phyloP scores from a whole-genome alignment of 2,888 invertebrate species.

The Epinotia ramella region DNA sequence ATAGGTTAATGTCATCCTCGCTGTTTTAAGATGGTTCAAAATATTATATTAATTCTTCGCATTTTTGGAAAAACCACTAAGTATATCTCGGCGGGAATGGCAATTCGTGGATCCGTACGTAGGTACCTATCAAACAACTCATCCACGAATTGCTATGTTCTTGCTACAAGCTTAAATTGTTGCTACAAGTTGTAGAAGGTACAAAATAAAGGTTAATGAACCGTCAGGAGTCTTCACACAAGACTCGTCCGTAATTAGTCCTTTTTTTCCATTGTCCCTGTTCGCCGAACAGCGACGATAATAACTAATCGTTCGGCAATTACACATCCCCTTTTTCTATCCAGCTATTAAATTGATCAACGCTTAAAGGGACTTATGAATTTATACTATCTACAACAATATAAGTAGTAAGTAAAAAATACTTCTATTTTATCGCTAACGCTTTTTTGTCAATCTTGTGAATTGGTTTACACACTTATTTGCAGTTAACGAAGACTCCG shows the following conservation, averaged over 20 bases:
- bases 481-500: not conserved
- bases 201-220: conserved; percentile 59
- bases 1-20: no score
- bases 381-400: not conserved
- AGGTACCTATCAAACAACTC: no score
- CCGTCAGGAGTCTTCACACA: conserved; percentile 59
- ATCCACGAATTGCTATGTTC: no score
- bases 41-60: no score
- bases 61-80: no score
- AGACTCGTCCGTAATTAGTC: conserved; percentile 64
- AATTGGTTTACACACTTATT: not conserved
- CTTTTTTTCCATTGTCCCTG: conserved; percentile 71
- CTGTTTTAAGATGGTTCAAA: no score
- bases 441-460: not conserved
- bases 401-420: not conserved
- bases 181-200: conserved; percentile 2
- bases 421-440: not conserved
- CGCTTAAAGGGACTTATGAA: conserved; percentile 42
- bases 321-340: conserved; percentile 57
- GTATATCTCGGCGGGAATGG: no score
- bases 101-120: no score
- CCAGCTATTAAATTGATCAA: conserved; percentile 67
- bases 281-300: conserved; percentile 70
- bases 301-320: conserved; percentile 62
- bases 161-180: no score